Evolutionary conservation across 2,888 invertebrate genomes (phyloP), one percentile per base, ranked within the genome.

Genomic region (Netelia virgata): DNA sequence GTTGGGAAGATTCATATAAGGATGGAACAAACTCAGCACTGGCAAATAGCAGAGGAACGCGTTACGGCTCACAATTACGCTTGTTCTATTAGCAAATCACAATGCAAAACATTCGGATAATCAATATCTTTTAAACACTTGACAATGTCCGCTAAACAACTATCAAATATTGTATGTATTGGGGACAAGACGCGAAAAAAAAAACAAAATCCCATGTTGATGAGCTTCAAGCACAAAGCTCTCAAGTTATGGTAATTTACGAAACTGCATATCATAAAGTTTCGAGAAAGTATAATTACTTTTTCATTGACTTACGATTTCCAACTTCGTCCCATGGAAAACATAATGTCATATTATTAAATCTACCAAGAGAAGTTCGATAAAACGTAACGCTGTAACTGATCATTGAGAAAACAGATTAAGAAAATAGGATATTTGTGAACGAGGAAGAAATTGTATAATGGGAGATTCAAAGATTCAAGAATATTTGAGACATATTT

Each of bases 261-360:
- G 63, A 55, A 69, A 76, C 55, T 47, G 73, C 81, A 70, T 73
- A 73, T 84, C 57, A 77, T 74, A 84, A 66, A 84, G 64, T 64
- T 84, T 75, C 74, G 84, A 90, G 87, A 85, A 89, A 87, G 86
- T 88, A 86, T 90, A 89, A 92, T 90, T 91, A 91, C 90, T 89
- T 90, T 89, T 89, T 91, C 88, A 88, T 88, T 88, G 88, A 93
- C 93, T 93, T 93, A 93, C 93, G 90, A 92, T 92, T 92, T 93
- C 93, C 92, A 91, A 93, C 93, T 93, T 92, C 90, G 91, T 89
- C 88, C 91, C 92, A 92, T 92, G 91, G 91, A 93, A 91, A 92
- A 91, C 88, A 91, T 88, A 92, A 90, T 87, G 81, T 80, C 82
- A 86, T 74, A 84, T 92, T 90, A 90, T 89, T 91, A 87, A 86